A percentile compares a stretch with the other conserved stretches of the same genome.
Conservation (phyloP, 2,888 invertebrate species). For the Acleris emargana region DNA sequence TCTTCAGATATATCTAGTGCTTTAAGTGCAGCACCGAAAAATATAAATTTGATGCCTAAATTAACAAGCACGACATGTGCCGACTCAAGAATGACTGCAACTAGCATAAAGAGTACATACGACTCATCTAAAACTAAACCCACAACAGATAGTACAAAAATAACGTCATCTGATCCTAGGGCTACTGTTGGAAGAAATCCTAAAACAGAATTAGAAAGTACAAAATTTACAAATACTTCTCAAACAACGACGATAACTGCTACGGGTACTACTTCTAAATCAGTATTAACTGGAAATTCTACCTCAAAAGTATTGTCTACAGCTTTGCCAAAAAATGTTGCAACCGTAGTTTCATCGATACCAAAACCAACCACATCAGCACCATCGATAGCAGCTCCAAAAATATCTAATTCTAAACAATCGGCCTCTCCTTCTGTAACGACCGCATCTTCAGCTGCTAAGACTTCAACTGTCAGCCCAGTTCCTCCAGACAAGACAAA, state of each 20-base stretch:
- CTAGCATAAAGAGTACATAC: conserved; percentile 28
- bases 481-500: background rate
- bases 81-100: background rate
- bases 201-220: background rate
- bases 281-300: background rate
- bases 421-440: conserved; percentile 11
- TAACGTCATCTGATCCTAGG: conserved; percentile 24
- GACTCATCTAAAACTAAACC: conserved; percentile 29
- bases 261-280: background rate
- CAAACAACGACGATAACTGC: conserved; percentile 1
- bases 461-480: conserved; percentile 7
- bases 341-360: conserved; percentile 29
- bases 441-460: conserved; percentile 6
- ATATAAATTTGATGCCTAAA: conserved; percentile 30
- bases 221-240: background rate
- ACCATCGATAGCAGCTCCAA: background rate
- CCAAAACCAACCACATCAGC: conserved; percentile 16
- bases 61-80: conserved; percentile 35
- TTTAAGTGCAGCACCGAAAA: conserved; percentile 12
- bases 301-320: background rate
- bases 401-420: conserved; percentile 8
- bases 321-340: conserved; percentile 13
- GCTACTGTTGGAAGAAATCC: background rate
- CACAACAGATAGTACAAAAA: conserved; percentile 34
- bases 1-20: conserved; percentile 18